These are phyloP conservation scores for Heliconius himera DNA, from an alignment of 1,140 invertebrate species.

Conservation along the genomic window DNA sequence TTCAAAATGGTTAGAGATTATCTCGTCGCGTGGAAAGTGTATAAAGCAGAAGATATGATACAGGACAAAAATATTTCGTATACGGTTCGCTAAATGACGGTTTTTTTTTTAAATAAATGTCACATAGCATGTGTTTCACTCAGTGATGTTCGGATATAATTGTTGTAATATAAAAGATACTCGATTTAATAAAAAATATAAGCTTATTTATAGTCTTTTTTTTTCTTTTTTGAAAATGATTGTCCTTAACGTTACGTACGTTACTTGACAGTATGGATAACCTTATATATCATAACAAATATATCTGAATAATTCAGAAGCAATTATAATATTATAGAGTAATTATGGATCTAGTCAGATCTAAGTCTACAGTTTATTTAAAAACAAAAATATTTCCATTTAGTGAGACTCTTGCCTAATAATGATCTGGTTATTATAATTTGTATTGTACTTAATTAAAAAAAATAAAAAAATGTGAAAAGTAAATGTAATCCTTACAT, in stretches of 20 bases:
- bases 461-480: neutral
- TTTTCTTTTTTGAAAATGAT: neutral
- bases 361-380: constrained; percentile 7
- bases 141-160: constrained; percentile 4
- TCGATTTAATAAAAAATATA: constrained; percentile 1
- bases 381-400: neutral
- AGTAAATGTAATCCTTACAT: no score
- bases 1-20: constrained; percentile 94
- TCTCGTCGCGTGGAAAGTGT: constrained; percentile 91
- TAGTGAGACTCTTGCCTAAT: constrained; percentile 5
- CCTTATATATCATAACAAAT: constrained; percentile 1
- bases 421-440: constrained; percentile 5
- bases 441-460: neutral
- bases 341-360: constrained; percentile 14
- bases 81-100: constrained; percentile 30
- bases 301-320: neutral
- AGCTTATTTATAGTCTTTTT: neutral
- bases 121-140: neutral
- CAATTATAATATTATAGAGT: constrained; percentile 3
- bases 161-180: neutral
- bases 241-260: neutral
- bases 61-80: constrained; percentile 81
- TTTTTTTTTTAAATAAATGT: neutral
- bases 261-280: neutral
- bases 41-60: constrained; percentile 88